phyloP scores from a whole-genome alignment of 2,113 vertebrate species.

The Melanerpes aurifrons region DNA sequence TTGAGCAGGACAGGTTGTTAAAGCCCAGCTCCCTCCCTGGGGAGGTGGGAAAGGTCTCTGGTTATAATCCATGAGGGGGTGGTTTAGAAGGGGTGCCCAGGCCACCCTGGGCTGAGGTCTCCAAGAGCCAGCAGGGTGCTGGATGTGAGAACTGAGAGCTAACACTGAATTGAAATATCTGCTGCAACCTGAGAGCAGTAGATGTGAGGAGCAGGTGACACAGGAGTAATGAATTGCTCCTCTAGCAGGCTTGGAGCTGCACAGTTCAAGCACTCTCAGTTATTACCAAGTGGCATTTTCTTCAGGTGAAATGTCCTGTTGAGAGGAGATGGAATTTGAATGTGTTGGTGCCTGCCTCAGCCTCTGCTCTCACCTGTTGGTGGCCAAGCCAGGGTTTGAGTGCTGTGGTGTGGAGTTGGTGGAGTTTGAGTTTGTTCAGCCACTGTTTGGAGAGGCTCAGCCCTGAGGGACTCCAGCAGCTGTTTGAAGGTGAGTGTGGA shows the following conservation, averaged over 20 bases:
- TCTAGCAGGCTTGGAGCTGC: neutral
- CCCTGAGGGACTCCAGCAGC: neutral
- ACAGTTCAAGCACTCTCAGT: neutral
- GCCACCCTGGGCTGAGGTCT: neutral
- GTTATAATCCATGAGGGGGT: neutral
- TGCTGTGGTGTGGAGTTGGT: neutral
- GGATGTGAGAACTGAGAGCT: neutral
- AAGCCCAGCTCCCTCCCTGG: neutral
- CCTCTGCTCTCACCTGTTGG: neutral
- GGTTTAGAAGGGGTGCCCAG: too few species aligned
- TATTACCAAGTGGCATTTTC: neutral
- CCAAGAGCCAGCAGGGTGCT: fast-evolving
- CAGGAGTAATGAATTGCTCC: neutral
- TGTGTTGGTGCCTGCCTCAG: neutral
- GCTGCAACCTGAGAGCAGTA: neutral
- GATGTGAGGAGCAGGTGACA: neutral
- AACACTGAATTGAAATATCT: neutral
- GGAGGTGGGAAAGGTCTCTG: neutral
- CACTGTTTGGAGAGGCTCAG: neutral
- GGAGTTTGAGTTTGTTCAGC: neutral
- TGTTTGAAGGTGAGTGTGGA: fast-evolving
- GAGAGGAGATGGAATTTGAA: neutral
- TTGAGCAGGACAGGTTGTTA: neutral
- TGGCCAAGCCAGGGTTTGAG: neutral
- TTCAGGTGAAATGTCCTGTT: neutral